phyloP scores from a whole-genome alignment of 2,888 invertebrate genomes.

The Myathropa florea region DNA sequence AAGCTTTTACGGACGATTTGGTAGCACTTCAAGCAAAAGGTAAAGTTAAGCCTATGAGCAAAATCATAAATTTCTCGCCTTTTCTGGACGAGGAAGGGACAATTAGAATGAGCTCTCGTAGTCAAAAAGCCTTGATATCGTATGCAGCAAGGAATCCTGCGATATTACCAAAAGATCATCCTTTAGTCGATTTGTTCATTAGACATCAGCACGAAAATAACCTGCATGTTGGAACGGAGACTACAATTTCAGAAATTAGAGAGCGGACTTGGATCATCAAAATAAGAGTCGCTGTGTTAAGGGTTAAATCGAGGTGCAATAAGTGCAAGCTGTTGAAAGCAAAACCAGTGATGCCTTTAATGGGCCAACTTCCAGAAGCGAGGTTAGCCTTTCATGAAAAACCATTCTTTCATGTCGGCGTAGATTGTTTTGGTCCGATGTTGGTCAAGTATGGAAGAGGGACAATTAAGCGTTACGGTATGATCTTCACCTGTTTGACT shows the following conservation, averaged over 20 bases:
- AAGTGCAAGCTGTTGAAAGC: not conserved
- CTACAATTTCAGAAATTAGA: not conserved
- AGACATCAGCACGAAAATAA: not conserved
- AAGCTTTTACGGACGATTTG: too few species aligned
- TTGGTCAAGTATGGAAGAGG: not conserved
- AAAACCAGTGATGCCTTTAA: not conserved
- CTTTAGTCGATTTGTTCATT: not conserved
- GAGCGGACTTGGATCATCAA: not conserved
- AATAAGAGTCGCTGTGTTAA: not conserved
- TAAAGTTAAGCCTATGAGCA: not conserved
- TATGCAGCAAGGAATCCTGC: not conserved
- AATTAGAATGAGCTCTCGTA: not conserved
- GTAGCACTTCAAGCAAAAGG: not conserved
- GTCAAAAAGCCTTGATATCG: too few species aligned
- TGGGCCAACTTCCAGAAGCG: not conserved
- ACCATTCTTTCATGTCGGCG: too few species aligned
- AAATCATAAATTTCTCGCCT: not conserved
- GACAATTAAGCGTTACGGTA: not conserved
- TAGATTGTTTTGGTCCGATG: not conserved
- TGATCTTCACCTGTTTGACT: not conserved
- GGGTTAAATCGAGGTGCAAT: conserved; percentile 8
- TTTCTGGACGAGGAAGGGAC: not conserved
- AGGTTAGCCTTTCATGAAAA: not conserved
- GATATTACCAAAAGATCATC: not conserved
- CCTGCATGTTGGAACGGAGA: not conserved